Base-by-base conservation (phyloP, 2,888 invertebrate species). In the Diarsia dahlii region DNA sequence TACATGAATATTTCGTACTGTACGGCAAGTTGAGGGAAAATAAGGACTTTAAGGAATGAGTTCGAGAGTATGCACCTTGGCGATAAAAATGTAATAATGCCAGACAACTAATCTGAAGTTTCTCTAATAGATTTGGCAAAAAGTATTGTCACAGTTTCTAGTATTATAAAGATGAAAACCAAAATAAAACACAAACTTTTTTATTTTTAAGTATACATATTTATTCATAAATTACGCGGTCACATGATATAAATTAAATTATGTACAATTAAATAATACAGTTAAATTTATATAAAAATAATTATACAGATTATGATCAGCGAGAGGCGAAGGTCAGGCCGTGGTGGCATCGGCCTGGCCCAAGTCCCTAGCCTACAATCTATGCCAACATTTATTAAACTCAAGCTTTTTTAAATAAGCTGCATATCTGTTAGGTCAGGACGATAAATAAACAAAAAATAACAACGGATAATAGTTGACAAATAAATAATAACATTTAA, bases 261-360 rank as follows among this genome's bases (percentile, higher is more conserved):
- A 96, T 96, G 94, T 96, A 96, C 96, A 96, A 95, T 95, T 95
- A 94, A 95, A 95, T 95, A 95, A 94, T 95, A 95, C 93, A 94
- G 94, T 96, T 95, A 95, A 93, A 92, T 94, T 93, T 94, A 95
- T 94, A 95, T 94, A 95, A 95, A 95, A 96, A 95, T 94, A 95
- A 93, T 95, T 92, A 92, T 92, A 92, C 85, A 92, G 93, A 91
- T 87, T 89, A 83, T 84, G 90, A 84, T 87, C 71, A 84, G 86
- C 88, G 91, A 93, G 87, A 91, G 89, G 88, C 86, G 83, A 84
- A 62, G 74, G 85, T 83, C 91, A 84, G 84, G 90, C 86, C 90
- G 92, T 90, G 95, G 96, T 95, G 95, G 95, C 95, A 87, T 85
- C 92, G 88, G 90, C 90, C 86, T 86, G 85, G 80, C 88, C 78